phyloP scores from a whole-genome alignment of 2,113 vertebrate species.

The Clarias batrachus region DNA sequence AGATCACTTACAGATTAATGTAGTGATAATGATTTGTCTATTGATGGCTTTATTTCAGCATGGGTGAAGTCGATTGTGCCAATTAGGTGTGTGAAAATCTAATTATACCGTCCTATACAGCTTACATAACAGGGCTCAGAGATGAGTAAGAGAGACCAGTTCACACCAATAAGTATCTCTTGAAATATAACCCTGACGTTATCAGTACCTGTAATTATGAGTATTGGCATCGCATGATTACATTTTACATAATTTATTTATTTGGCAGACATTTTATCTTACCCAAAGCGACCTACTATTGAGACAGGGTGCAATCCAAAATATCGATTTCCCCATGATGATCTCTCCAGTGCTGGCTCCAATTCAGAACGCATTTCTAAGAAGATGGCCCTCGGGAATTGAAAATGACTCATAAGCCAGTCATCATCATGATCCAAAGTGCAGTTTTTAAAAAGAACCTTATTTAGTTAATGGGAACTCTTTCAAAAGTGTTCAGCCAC shows the following conservation, averaged over 20 bases:
- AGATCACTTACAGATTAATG: not conserved
- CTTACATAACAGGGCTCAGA: not conserved
- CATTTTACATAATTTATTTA: conserved; percentile 1
- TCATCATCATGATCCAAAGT: conserved; percentile 6
- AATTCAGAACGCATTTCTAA: conserved; percentile 1
- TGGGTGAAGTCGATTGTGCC: not conserved
- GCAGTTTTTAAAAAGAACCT: not conserved
- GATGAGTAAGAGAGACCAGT: not conserved
- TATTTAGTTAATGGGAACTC: not conserved
- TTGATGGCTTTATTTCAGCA: not conserved
- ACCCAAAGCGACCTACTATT: not conserved
- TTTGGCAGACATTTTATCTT: not conserved
- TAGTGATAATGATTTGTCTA: not conserved
- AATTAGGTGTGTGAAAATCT: not conserved
- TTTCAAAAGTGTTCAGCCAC: not conserved
- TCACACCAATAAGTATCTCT: not conserved
- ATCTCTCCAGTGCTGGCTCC: not conserved
- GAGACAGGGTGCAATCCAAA: conserved; percentile 5
- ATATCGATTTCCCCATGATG: not conserved
- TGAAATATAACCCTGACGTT: not conserved
- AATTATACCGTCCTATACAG: not conserved
- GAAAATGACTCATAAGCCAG: conserved; percentile 8
- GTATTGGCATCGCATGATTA: not conserved
- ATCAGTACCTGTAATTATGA: not conserved
- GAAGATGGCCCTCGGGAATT: not conserved